Evolutionary conservation across 2,888 invertebrate genomes (phyloP).

Genomic region (Dasysyrphus albostriatus): DNA sequence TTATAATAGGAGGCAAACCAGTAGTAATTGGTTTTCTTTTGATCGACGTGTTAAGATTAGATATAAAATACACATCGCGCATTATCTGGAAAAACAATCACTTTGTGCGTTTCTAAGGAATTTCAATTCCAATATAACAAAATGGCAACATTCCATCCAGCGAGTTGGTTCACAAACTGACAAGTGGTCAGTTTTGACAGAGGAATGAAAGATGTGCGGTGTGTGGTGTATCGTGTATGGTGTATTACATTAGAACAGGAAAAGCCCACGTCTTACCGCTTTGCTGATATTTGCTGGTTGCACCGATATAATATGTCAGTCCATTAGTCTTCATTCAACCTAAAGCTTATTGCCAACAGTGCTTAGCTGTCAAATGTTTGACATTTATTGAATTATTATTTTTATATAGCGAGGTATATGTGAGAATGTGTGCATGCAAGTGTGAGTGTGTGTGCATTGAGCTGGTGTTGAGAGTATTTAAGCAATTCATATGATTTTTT

Average conservation of each 20-base stretch:
- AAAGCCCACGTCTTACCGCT: constrained; percentile 4
- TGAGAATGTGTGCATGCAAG: background rate
- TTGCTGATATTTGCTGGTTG: background rate
- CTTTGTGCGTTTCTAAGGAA: constrained; percentile 40
- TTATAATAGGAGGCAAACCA: constrained; percentile 62
- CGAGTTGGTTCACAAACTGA: constrained; percentile 11
- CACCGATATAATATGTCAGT: constrained; percentile 33
- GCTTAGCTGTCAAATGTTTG: constrained; percentile 58
- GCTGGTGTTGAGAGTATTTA: constrained; percentile 11
- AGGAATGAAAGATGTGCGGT: constrained; percentile 14
- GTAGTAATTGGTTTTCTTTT: constrained; percentile 51
- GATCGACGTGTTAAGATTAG: constrained; percentile 49
- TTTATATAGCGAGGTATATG: background rate
- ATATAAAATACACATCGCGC: constrained; percentile 12
- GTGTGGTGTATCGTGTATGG: background rate
- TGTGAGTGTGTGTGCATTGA: background rate
- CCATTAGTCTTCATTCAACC: constrained; percentile 61
- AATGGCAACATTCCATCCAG: constrained; percentile 35
- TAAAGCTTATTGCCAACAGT: constrained; percentile 45
- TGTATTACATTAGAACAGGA: constrained; percentile 9
- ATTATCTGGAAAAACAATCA: background rate
- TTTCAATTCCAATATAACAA: constrained; percentile 22
- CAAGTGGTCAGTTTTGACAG: constrained; percentile 11
- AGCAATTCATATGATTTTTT: constrained; percentile 2
- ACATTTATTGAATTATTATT: constrained; percentile 60